These are phyloP conservation scores for Ctenomys sociabilis DNA, from an alignment of 2,113 vertebrate species.

Conservation along the genomic window DNA sequence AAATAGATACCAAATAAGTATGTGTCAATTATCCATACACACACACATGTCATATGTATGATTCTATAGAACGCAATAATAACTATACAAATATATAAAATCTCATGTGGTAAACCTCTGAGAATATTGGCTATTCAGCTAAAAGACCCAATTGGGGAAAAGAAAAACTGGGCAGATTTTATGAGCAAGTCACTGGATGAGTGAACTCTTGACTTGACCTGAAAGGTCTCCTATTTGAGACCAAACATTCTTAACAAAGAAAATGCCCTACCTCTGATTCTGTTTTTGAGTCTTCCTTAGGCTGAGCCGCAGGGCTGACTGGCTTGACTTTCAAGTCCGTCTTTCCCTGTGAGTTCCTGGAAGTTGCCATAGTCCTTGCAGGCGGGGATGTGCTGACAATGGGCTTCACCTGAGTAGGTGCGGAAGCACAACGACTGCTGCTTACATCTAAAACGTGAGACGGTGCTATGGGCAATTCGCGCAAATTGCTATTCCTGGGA, in stretches of 20 bases:
- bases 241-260: not conserved
- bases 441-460: slow-evolving; percentile 85
- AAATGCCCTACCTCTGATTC: slow-evolving; percentile 87
- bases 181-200: not conserved
- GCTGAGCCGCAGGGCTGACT: slow-evolving; percentile 77
- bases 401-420: slow-evolving; percentile 89
- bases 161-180: too few relatives aligned
- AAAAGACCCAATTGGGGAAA: not conserved
- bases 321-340: slow-evolving; percentile 84
- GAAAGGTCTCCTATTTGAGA: not conserved
- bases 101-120: rapidly evolving
- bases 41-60: too few relatives aligned
- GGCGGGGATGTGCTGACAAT: slow-evolving; percentile 79
- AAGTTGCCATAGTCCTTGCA: slow-evolving; percentile 57
- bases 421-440: slow-evolving; percentile 82
- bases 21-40: too few relatives aligned
- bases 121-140: not conserved
- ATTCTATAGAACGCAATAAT: not conserved
- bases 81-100: not conserved
- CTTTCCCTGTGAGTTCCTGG: slow-evolving; percentile 83
- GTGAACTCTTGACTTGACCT: not conserved
- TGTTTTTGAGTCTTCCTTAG: slow-evolving; percentile 81
- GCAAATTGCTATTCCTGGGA: slow-evolving; percentile 95
- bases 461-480: slow-evolving; percentile 94
- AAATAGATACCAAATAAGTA: too few relatives aligned